Base-by-base conservation (phyloP, 2,888 invertebrate species). In the Chydorus sphaericus region DNA sequence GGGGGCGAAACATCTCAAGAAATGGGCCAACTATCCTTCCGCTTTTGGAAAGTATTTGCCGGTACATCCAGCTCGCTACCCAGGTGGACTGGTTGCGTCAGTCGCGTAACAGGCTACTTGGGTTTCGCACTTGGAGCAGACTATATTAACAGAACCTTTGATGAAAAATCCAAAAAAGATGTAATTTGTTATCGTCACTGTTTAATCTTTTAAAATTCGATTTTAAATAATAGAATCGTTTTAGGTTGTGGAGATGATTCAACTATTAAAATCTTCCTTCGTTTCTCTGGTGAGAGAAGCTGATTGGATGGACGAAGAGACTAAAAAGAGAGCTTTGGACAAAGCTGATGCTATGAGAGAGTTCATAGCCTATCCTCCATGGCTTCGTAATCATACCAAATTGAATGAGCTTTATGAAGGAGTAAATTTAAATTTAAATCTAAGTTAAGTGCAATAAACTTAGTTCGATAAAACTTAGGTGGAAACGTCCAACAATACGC, bases 301-400 rank as follows among this genome's bases (percentile, higher is more conserved):
- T 4, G 57, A 60, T 4, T 70, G 70, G 70, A 69, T 70, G 69
- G 66, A 67, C 20, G 62, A 61, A 3, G 55, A 59, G n/a, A 69
- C 69, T 2, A 64, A 65, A 57, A 51, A 30, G 6, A 63, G 63
- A 5, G 70, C 70, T 11, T 64, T 62, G 33, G 65, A 65, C 53
- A 70, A 70, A 65, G 69, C 69, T 29, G 56, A 59, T 26, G 63
- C 63, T 20, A 69, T 70, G 54, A 61, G 60, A 26, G 66, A 68
- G 56, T 66, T 68, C 59, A 67, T 70, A 36, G 70, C 69, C 5
- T 70, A 68, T 58, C 69, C 70, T 8, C 64, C 66, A 29, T 68
- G 64, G 60, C 67, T 69, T 33, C 58, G 67, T n/a, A 67, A 69
- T 55, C 62, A 65, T 52, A 65, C 66, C 14, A 64, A 62, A 5